Evolutionary conservation across 2,113 vertebrate genomes (phyloP).

Genomic region (Malurus melanocephalus): DNA sequence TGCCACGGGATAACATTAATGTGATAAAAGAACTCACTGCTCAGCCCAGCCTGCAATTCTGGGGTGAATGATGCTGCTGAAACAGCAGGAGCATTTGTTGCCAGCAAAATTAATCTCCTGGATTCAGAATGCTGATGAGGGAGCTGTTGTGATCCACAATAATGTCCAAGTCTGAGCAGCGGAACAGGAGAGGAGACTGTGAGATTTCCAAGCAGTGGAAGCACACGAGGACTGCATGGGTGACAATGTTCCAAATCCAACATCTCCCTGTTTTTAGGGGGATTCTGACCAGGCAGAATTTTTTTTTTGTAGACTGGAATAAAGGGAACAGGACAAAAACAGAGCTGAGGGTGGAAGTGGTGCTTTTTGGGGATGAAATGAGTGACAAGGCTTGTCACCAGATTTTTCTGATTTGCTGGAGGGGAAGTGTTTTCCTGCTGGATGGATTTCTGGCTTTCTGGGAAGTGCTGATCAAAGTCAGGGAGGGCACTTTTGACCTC

Average conservation of each 20-base stretch:
- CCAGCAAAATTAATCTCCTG: not conserved
- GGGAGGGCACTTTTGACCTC: not conserved
- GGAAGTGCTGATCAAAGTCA: not conserved
- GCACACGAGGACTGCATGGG: not conserved
- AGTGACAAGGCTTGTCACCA: not conserved
- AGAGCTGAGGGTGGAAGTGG: not conserved
- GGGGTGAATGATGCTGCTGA: not conserved
- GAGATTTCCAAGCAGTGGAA: not conserved
- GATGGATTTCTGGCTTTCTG: not conserved
- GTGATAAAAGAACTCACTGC: slow-evolving; percentile 14
- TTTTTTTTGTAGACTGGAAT: not conserved
- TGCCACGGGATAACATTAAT: not conserved
- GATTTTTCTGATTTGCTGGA: not conserved
- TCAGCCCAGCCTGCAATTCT: not conserved
- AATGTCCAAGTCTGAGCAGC: not conserved
- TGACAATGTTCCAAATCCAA: not conserved
- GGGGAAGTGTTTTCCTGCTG: not conserved
- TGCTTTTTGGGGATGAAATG: not conserved
- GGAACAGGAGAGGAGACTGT: not conserved
- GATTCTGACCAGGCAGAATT: not conserved
- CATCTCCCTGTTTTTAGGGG: not conserved
- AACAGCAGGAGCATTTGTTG: not conserved
- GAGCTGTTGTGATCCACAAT: not conserved
- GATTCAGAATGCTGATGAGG: not conserved
- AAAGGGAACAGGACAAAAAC: not conserved